Base-by-base conservation (phyloP, 2,113 vertebrate genomes). In the Garra rufa region DNA sequence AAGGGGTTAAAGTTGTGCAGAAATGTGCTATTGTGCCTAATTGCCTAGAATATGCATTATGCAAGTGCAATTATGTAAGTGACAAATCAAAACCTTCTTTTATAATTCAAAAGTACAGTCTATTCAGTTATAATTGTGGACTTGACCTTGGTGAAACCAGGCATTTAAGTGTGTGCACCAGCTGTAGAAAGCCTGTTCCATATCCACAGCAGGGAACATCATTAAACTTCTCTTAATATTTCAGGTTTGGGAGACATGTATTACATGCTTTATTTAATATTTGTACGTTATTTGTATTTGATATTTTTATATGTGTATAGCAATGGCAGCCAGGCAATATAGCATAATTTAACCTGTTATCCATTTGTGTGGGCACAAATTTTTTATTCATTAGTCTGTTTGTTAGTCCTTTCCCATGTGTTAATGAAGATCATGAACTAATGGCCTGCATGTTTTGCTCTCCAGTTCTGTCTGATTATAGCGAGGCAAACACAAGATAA, bases 401-500 rank as follows among this genome's bases (percentile, higher is more conserved):
- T 44, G 43, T 38, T 48, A 61, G 67, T 74, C 19, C 3, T 19
- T 57, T 74, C 46, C 6, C 43, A 30, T 21, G 38, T 71, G 38
- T 69, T 61, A 17, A n/a, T 24, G 48, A 76, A 28, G 19, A 65
- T 43, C 28, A 14, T 30, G 0, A 28, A 11, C 63, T 26, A 50
- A 50, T 67, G 44, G 24, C 15, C 41, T 63, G 11, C 8, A 6
- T 24, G 55, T 69, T 83, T 84, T 77, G 34, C 69, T 71, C 34
- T 34, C 44, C 46, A 69, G 24, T 65, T 14, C 41, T 48, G n/a
- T 76, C 21, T 26, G 77, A 52, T 38, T 82, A 26, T 50, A 21
- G 41, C 26, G n/a, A 63, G 55, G 63, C 57, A 76, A 87, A 17
- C 77, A 87, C 52, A 44, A 55, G 52, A 75, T 85, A 61, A 57